Conservation (phyloP, 2,797 vertebrate species). For the Sebastes oblongus region DNA sequence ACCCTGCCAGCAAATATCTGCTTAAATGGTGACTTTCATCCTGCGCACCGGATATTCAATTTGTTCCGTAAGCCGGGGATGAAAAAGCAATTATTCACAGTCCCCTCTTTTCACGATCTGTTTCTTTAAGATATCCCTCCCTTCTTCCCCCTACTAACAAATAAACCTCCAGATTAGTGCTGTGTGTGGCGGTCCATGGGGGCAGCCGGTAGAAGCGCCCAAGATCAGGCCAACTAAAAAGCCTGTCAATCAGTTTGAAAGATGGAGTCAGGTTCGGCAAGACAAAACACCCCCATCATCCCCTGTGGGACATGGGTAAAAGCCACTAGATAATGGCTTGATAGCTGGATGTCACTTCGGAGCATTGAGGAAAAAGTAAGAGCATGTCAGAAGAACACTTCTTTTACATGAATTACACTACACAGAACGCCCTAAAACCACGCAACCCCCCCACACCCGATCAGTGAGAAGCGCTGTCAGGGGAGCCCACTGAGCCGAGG, state of each 20-base stretch:
- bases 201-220: constrained; percentile 42
- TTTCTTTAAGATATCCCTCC: constrained; percentile 82
- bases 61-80: constrained; percentile 82
- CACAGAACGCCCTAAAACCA: constrained; percentile 44
- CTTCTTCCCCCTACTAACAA: constrained; percentile 59
- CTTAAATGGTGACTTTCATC: constrained; percentile 79
- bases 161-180: constrained; percentile 77
- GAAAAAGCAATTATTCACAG: constrained; percentile 86
- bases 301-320: constrained; percentile 52
- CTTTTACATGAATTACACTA: constrained; percentile 78
- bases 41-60: constrained; percentile 82
- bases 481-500: constrained; percentile 66
- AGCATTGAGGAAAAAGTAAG: constrained; percentile 47
- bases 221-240: constrained; percentile 61
- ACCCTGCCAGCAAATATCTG: constrained; percentile 75
- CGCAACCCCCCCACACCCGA: constrained; percentile 15
- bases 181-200: constrained; percentile 54
- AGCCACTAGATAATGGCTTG: constrained; percentile 72
- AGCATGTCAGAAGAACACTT: constrained; percentile 61
- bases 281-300: constrained; percentile 11
- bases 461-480: constrained; percentile 65
- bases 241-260: constrained; percentile 70
- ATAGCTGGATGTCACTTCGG: constrained; percentile 72
- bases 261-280: constrained; percentile 42
- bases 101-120: constrained; percentile 80